Base-by-base conservation (phyloP, 1,140 invertebrate genomes). In the Lordiphosa stackelbergi region DNA sequence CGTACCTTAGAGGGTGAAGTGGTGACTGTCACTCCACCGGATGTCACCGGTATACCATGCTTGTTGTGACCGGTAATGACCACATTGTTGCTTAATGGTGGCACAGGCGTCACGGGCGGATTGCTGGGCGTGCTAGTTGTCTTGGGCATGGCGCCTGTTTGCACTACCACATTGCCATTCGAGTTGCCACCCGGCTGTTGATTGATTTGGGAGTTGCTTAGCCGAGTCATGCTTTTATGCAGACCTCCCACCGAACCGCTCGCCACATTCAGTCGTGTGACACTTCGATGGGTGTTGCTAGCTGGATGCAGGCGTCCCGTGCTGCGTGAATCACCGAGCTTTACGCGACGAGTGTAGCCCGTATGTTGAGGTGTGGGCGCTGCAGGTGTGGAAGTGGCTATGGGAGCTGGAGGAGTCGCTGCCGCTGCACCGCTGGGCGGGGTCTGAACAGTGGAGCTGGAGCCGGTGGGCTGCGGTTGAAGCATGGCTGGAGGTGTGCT, bases 171-270 rank as follows among this genome's bases (percentile, higher is more conserved):
- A 42, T 87, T 87, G 4, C 85, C 66, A 28, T 87, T 87, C 34
- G 86, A 87, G 12, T 56, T 85, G 35, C 79, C 79, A 0, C 71
- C 72, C 0, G 86, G 78, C 22, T 85, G 79, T 38, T 86, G 85
- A 74, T 90, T 91, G 53, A 93, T 93, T 75, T 93, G 92, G 47
- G 92, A 93, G 6, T 93, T 93, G 59, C 92, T 93, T 37, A 94
- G 86, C 36, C 93, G 89, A n/a, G 93, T 94, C 93, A 94, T 94
- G 79, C 93, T 94, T 81, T 94, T 94, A 81, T 94, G 93, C 1
- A 94, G 88, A n/a, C 93, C 93, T 7, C 92, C 92, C 11, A 93
- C 92, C 4, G 93, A 94, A 12, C 93, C 93, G 35, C 91, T 91
- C 47, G 91, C 91, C 66, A 93, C 91, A 88, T 94, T 94, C 5